Evolutionary conservation across 2,113 vertebrate genomes (phyloP).

Genomic region (Hystrix cristata): DNA sequence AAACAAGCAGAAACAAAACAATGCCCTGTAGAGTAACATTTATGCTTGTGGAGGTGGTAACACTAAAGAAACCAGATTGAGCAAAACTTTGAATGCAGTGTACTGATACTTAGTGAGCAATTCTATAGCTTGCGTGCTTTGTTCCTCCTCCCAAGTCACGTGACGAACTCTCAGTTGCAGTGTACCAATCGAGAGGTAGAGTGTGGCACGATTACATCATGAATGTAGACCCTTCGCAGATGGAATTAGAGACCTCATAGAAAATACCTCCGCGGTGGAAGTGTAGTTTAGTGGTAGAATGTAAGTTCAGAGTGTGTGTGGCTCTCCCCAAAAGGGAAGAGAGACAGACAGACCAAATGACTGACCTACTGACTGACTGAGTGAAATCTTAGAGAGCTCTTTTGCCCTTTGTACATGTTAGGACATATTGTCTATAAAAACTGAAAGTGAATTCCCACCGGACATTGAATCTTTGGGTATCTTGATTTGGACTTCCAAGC

Average conservation of each 20-base stretch:
- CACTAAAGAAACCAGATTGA: not conserved
- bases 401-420: not conserved
- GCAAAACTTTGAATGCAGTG: not conserved
- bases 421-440: not conserved
- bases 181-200: not conserved
- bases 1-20: not conserved
- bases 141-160: not conserved
- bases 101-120: not conserved
- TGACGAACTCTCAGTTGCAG: no score
- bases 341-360: not conserved
- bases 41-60: not conserved
- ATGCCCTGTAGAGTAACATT: not conserved
- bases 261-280: not conserved
- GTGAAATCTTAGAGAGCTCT: not conserved
- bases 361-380: not conserved
- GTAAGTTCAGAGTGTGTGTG: not conserved
- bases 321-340: not conserved
- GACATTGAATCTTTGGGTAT: not conserved
- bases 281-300: not conserved
- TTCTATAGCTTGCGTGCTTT: not conserved
- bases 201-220: not conserved
- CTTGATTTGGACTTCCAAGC: not conserved
- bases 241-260: not conserved
- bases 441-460: not conserved
- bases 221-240: not conserved